These are phyloP conservation scores for Phainopepla nitens DNA, from an alignment of 2,113 vertebrate species.

Conservation along the genomic window DNA sequence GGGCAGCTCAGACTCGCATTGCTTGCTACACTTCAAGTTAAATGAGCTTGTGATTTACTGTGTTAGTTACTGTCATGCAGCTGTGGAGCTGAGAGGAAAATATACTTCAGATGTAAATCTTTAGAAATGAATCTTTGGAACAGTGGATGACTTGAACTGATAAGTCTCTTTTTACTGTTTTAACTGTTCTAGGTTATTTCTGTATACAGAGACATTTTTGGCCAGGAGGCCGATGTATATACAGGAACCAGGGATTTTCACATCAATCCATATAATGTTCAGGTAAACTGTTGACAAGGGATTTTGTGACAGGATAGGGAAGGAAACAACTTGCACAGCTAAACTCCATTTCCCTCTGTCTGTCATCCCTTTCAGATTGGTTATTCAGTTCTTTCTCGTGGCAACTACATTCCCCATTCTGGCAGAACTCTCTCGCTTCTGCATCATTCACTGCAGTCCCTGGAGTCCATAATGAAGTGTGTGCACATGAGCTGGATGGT, in stretches of 20 bases:
- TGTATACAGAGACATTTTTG: constrained; percentile 85
- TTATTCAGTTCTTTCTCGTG: constrained; percentile 88
- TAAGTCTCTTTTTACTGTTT: background rate
- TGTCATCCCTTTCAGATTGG: constrained; percentile 77
- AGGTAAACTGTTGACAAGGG: constrained; percentile 73
- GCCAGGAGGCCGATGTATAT: constrained; percentile 78
- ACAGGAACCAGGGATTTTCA: constrained; percentile 85
- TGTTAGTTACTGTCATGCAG: background rate
- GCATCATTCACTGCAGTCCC: constrained; percentile 84
- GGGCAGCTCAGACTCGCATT: background rate
- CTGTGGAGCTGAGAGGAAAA: background rate
- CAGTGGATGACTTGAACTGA: background rate
- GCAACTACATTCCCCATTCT: constrained; percentile 71
- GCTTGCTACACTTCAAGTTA: background rate
- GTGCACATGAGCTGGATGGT: constrained; percentile 97
- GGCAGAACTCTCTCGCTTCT: constrained; percentile 83
- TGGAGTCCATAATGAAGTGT: constrained; percentile 95
- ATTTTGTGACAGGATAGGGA: background rate
- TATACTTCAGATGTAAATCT: background rate
- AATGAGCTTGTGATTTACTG: background rate
- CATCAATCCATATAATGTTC: constrained; percentile 88
- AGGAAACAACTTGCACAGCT: background rate
- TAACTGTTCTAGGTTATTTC: constrained; percentile 77
- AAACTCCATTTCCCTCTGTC: background rate
- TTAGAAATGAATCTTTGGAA: background rate